These are phyloP conservation scores for Apis laboriosa DNA, from an alignment of 1,140 invertebrate genomes.

Conservation along the genomic window DNA sequence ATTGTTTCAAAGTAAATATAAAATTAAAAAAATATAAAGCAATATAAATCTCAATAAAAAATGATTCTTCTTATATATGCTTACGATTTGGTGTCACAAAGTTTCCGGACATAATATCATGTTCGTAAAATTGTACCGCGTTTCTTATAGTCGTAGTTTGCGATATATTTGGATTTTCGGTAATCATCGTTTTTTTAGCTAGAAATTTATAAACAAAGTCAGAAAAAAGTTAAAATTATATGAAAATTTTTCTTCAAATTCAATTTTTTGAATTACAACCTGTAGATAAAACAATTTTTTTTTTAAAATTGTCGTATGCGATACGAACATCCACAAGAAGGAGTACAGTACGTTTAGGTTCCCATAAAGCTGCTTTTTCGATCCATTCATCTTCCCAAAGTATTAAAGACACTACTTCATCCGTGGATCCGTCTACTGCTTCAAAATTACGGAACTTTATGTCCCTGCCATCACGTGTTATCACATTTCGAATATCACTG, in stretches of 20 bases:
- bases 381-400: slow-evolving; percentile 78
- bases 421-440: slow-evolving; percentile 65
- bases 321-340: slow-evolving; percentile 78
- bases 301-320: slow-evolving; percentile 74
- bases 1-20: neutral
- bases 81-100: slow-evolving; percentile 77
- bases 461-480: slow-evolving; percentile 72
- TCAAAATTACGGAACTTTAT: slow-evolving; percentile 75
- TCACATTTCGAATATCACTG: slow-evolving; percentile 72
- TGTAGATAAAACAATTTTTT: slow-evolving; percentile 70
- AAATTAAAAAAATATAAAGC: neutral
- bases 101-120: slow-evolving; percentile 65
- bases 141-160: slow-evolving; percentile 69
- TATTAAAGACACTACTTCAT: slow-evolving; percentile 64
- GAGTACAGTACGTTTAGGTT: slow-evolving; percentile 73
- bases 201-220: slow-evolving; percentile 16
- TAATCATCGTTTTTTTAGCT: slow-evolving; percentile 78
- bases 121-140: slow-evolving; percentile 61
- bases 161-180: slow-evolving; percentile 76
- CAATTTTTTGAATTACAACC: slow-evolving; percentile 48
- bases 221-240: neutral
- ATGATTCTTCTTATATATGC: neutral
- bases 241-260: too few species aligned
- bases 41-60: neutral
- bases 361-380: slow-evolving; percentile 72